A percentile compares a stretch with the other conserved stretches of the same genome.
These are phyloP conservation scores for Sebastes matsubarae DNA, from an alignment of 2,797 vertebrate genomes.

Conservation along the genomic window DNA sequence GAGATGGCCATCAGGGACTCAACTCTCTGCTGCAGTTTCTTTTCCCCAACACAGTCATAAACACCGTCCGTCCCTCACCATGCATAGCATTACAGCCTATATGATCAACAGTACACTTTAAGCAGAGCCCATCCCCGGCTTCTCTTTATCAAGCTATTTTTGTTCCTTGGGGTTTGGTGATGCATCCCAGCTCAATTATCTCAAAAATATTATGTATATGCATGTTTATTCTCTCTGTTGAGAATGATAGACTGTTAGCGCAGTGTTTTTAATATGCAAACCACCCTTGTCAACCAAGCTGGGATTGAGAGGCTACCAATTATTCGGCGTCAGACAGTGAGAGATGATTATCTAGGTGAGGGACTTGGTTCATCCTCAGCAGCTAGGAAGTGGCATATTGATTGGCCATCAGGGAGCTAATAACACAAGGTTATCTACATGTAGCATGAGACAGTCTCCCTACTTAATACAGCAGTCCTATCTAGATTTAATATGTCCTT, in stretches of 20 bases:
- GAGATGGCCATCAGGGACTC: conserved; percentile 77
- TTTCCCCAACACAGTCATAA: conserved; percentile 54
- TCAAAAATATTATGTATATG: conserved; percentile 73
- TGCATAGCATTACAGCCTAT: conserved; percentile 56
- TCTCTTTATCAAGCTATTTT: conserved; percentile 63
- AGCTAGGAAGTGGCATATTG: conserved; percentile 85
- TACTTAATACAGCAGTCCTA: conserved; percentile 77
- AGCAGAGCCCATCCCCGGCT: conserved; percentile 51
- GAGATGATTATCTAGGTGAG: conserved; percentile 86
- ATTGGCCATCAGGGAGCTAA: conserved; percentile 87
- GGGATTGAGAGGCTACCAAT: conserved; percentile 85
- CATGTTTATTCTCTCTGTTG: conserved; percentile 68
- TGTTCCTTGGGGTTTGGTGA: conserved; percentile 56
- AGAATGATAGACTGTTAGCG: conserved; percentile 65
- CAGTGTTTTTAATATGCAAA: conserved; percentile 84
- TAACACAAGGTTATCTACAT: conserved; percentile 89
- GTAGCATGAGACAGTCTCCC: conserved; percentile 80
- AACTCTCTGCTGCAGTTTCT: conserved; percentile 44
- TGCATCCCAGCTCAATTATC: conserved; percentile 77
- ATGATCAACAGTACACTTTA: conserved; percentile 62
- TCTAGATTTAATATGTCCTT: conserved; percentile 83
- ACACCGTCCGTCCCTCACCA: conserved; percentile 68
- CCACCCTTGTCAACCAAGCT: conserved; percentile 79
- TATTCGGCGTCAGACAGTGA: conserved; percentile 78
- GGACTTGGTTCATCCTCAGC: conserved; percentile 81